phyloP scores from a whole-genome alignment of 2,888 invertebrate species.

The Plutella xylostella region DNA sequence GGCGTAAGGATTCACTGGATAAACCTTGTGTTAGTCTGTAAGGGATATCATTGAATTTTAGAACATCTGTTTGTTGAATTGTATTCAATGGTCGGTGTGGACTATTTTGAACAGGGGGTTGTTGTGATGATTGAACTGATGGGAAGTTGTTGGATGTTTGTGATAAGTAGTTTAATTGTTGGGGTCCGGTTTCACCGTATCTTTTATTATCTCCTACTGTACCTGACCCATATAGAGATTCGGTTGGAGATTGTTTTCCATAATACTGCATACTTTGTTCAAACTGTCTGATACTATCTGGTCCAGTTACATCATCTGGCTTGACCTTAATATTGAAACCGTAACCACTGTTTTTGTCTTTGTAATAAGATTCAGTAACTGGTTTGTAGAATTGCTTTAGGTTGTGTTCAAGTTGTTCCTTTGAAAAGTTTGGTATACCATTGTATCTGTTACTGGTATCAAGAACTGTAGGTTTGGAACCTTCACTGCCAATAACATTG shows the following conservation, averaged over 20 bases:
- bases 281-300: slow-evolving; percentile 34
- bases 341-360: slow-evolving; percentile 53
- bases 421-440: slow-evolving; percentile 33
- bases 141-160: slow-evolving; percentile 31
- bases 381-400: slow-evolving; percentile 42
- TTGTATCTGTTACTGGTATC: slow-evolving; percentile 31
- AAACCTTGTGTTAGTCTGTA: slow-evolving; percentile 44
- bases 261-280: slow-evolving; percentile 34
- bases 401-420: slow-evolving; percentile 40
- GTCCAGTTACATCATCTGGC: slow-evolving; percentile 32
- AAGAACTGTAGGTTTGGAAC: slow-evolving; percentile 22
- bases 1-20: slow-evolving; percentile 32
- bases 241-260: slow-evolving; percentile 33
- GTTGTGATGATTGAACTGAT: slow-evolving; percentile 35
- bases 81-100: slow-evolving; percentile 35
- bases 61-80: slow-evolving; percentile 32
- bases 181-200: slow-evolving; percentile 29
- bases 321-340: slow-evolving; percentile 47
- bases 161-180: slow-evolving; percentile 29
- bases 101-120: slow-evolving; percentile 30
- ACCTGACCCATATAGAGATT: slow-evolving; percentile 31
- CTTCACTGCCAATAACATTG: slow-evolving; percentile 48
- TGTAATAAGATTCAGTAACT: slow-evolving; percentile 47
- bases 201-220: slow-evolving; percentile 27
- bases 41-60: slow-evolving; percentile 55